Evolutionary conservation across 2,888 invertebrate species (phyloP).

Genomic region (Apomyelois bistriatella): DNA sequence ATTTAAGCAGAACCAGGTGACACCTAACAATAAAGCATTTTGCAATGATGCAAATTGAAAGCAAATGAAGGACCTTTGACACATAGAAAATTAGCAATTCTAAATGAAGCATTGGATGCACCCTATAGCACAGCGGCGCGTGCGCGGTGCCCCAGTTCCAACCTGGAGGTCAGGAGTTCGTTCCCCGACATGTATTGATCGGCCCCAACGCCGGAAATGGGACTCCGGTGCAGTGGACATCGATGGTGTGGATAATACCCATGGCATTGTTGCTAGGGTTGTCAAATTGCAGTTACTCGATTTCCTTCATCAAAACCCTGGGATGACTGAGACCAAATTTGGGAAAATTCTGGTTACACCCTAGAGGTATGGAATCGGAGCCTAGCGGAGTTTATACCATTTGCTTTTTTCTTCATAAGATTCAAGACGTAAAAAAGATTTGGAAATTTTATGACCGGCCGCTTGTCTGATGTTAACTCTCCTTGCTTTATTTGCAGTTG

Average conservation of each 20-base stretch:
- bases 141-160: slow-evolving; percentile 74
- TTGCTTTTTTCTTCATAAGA: too few relatives aligned
- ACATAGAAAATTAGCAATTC: slow-evolving; percentile 53
- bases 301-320: neutral
- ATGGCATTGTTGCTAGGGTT: slow-evolving; percentile 20
- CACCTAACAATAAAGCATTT: neutral
- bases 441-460: too few relatives aligned
- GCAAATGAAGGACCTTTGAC: neutral
- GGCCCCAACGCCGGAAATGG: slow-evolving; percentile 65
- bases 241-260: slow-evolving; percentile 49
- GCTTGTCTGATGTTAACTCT: too few relatives aligned
- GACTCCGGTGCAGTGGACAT: slow-evolving; percentile 63
- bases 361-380: too few relatives aligned
- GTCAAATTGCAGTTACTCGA: slow-evolving; percentile 4
- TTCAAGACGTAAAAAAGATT: too few relatives aligned
- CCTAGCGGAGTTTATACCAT: too few relatives aligned
- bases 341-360: too few relatives aligned
- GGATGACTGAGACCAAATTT: too few relatives aligned
- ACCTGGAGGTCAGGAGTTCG: slow-evolving; percentile 74
- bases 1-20: neutral
- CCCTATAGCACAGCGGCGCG: slow-evolving; percentile 52
- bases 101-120: slow-evolving; percentile 65
- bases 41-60: slow-evolving; percentile 4
- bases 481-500: too few relatives aligned
- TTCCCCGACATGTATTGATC: slow-evolving; percentile 77